Conservation (phyloP, 2,797 vertebrate genomes). For the Astyanax mexicanus region DNA sequence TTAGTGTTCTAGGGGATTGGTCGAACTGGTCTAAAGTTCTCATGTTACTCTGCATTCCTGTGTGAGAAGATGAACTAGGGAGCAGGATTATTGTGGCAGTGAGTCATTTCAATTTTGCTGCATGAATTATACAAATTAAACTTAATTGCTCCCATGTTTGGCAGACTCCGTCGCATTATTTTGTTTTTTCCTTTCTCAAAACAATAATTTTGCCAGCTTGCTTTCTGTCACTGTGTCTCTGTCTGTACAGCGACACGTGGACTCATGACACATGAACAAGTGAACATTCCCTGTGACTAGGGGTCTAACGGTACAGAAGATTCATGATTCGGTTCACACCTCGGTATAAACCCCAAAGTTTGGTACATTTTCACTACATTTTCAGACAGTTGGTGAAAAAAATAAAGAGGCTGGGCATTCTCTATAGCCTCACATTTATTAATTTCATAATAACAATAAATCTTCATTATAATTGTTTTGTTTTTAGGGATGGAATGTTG, state of each 20-base stretch:
- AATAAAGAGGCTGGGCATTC: too few species aligned
- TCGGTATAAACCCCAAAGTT: too few species aligned
- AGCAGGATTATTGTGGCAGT: not conserved
- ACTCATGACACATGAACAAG: too few species aligned
- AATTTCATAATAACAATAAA: too few species aligned
- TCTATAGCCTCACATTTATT: too few species aligned
- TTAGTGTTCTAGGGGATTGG: not conserved
- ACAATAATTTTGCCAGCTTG: not conserved
- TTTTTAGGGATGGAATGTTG: too few species aligned
- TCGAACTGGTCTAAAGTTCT: not conserved
- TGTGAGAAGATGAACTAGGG: not conserved
- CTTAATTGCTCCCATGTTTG: conserved; percentile 6
- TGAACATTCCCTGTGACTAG: not conserved
- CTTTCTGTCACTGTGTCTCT: not conserved
- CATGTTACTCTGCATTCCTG: not conserved
- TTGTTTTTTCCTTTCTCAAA: not conserved
- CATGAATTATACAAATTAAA: conserved; percentile 14
- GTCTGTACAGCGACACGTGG: not conserved
- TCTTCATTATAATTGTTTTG: too few species aligned
- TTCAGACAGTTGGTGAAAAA: too few species aligned
- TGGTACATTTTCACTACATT: too few species aligned
- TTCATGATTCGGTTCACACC: too few species aligned
- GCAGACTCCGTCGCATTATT: not conserved
- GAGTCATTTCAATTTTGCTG: not conserved
- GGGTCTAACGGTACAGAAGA: too few species aligned